Evolutionary conservation across 2,888 invertebrate genomes (phyloP).

Genomic region (Epistrophe grossulariae): DNA sequence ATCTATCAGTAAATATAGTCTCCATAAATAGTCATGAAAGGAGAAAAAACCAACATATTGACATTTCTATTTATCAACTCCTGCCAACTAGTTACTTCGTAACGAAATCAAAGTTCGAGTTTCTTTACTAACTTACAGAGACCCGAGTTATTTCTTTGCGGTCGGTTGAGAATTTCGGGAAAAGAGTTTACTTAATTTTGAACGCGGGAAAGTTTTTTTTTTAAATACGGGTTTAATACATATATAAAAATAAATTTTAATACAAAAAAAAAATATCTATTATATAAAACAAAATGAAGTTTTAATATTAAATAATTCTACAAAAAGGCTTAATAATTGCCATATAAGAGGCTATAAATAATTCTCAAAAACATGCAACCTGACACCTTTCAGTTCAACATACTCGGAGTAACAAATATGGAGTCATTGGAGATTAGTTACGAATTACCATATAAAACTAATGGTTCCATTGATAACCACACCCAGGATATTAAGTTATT

Average conservation of each 20-base stretch:
- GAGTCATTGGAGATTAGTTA: conserved; percentile 29
- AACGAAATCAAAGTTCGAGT: conserved; percentile 47
- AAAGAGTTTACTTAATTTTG: conserved; percentile 37
- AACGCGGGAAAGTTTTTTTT: conserved; percentile 45
- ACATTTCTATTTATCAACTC: conserved; percentile 65
- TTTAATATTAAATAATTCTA: background rate
- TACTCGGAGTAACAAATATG: conserved; percentile 11
- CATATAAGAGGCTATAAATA: conserved; percentile 49
- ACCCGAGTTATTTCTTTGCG: conserved; percentile 60
- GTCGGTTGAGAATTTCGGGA: conserved; percentile 51
- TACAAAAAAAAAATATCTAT: background rate
- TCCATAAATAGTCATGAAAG: conserved; percentile 64
- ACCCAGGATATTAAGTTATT: conserved; percentile 61
- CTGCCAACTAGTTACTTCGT: conserved; percentile 25
- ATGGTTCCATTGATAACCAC: conserved; percentile 39
- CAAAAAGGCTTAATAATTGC: background rate
- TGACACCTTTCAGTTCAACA: conserved; percentile 31
- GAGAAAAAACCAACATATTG: conserved; percentile 59
- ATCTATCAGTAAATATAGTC: conserved; percentile 71
- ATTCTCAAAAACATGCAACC: conserved; percentile 58
- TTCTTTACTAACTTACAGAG: conserved; percentile 55
- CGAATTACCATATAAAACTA: conserved; percentile 19
- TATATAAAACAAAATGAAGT: background rate
- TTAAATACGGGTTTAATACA: background rate
- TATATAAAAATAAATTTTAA: too few relatives aligned